Percentiles rank a stretch among this genome's conserved stretches.
These are phyloP conservation scores for Aleiodes sp. DNA, from an alignment of 1,140 invertebrate genomes.

Conservation along the genomic window DNA sequence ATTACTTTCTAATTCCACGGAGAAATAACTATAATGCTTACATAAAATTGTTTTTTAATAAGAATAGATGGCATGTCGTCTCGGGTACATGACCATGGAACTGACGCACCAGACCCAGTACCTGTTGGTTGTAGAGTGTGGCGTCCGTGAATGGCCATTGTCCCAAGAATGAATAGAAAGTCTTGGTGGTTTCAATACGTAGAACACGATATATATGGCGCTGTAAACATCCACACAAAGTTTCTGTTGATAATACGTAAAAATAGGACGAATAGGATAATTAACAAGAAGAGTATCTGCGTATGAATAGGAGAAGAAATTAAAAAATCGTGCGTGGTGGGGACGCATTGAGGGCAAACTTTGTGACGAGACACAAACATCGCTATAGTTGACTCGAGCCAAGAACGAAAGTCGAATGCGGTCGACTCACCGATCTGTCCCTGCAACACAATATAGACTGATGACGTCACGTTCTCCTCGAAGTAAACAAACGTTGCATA, in stretches of 20 bases:
- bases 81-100: conserved; percentile 1
- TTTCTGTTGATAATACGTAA: not conserved
- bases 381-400: not conserved
- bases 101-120: not conserved
- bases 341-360: not conserved
- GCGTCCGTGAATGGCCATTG: conserved; percentile 8
- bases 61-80: not conserved
- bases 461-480: not conserved
- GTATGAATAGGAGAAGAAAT: not conserved
- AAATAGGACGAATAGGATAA: not conserved
- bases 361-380: not conserved
- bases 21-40: too few relatives aligned
- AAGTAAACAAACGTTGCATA: conserved; percentile 12
- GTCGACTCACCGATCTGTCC: not conserved
- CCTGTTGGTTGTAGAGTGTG: not conserved
- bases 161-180: conserved; percentile 1
- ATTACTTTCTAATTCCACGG: too few relatives aligned
- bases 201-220: not conserved
- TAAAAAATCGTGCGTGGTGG: not conserved
- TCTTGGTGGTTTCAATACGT: not conserved
- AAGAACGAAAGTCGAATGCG: conserved; percentile 9
- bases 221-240: not conserved
- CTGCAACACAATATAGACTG: not conserved
- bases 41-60: too few relatives aligned
- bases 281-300: not conserved